Evolutionary conservation across 2,797 vertebrate genomes (phyloP).

Genomic region (Antennarius maculatus): DNA sequence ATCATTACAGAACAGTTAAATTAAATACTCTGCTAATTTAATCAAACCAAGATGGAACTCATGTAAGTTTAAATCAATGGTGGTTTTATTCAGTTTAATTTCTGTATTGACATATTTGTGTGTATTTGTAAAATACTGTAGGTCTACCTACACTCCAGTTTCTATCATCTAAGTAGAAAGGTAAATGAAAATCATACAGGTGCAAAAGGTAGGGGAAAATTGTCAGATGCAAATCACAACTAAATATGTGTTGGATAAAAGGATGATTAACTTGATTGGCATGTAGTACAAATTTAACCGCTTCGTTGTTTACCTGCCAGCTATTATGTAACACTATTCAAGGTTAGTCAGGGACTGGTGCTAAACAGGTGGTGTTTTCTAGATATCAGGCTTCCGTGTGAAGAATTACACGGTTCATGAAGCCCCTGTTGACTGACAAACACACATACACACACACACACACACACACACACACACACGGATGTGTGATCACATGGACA

Average conservation of each 20-base stretch:
- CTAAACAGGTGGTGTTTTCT: conserved; percentile 49
- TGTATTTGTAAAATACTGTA: not conserved
- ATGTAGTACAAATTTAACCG: not conserved
- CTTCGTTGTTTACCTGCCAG: not conserved
- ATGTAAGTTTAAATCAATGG: no score
- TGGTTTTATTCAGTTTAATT: no score
- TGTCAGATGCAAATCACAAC: not conserved
- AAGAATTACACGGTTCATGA: conserved; percentile 29
- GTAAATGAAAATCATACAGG: not conserved
- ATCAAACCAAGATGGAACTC: no score
- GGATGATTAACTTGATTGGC: not conserved
- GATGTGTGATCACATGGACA: conserved; percentile 12
- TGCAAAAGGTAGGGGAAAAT: not conserved
- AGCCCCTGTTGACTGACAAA: conserved; percentile 6
- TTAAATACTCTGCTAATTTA: no score
- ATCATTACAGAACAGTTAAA: no score
- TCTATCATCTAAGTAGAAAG: not conserved
- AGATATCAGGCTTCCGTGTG: conserved; percentile 33
- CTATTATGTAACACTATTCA: conserved; percentile 15
- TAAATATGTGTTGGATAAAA: not conserved
- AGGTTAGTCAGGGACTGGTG: conserved; percentile 2
- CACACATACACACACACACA: conserved; percentile 1
- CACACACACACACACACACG: conserved; percentile 13
- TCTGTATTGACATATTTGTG: no score
- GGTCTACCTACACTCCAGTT: not conserved